Conservation (phyloP, 2,113 vertebrate species). For the Bos indicus region DNA sequence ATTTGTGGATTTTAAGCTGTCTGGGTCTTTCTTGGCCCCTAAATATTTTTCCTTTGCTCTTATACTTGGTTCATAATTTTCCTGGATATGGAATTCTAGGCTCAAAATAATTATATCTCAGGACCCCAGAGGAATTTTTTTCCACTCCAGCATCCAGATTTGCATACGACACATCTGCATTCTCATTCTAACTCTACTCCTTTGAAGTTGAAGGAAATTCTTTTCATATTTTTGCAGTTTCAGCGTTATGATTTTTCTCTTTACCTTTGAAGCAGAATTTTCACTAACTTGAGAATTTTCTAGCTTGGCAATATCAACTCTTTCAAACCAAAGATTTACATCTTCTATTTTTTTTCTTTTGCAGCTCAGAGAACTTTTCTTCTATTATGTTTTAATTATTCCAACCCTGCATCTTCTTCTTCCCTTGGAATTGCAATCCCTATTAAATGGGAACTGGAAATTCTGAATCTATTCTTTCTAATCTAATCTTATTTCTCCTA, state of each 20-base stretch:
- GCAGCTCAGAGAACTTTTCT: not conserved
- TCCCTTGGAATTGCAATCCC: not conserved
- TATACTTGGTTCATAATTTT: not conserved
- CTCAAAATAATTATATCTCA: constrained; percentile 24
- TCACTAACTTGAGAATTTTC: not conserved
- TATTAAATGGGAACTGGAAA: not conserved
- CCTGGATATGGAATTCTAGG: not conserved
- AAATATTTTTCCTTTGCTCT: not conserved
- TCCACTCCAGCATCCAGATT: not conserved
- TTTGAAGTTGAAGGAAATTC: not conserved
- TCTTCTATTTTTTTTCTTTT: not conserved
- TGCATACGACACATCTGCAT: not conserved
- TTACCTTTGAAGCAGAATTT: not conserved
- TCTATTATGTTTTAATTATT: not conserved
- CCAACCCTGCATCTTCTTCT: not conserved
- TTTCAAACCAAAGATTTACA: not conserved
- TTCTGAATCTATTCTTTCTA: not conserved
- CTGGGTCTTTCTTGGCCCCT: not conserved
- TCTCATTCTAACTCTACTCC: not conserved
- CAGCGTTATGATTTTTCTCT: not conserved
- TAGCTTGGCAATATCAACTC: not conserved
- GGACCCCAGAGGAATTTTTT: not conserved
- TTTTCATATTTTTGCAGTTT: not conserved
- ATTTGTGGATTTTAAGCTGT: not conserved
- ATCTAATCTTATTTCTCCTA: not conserved